Conservation (phyloP, 2,113 vertebrate genomes). For the Rhinoderma darwinii region DNA sequence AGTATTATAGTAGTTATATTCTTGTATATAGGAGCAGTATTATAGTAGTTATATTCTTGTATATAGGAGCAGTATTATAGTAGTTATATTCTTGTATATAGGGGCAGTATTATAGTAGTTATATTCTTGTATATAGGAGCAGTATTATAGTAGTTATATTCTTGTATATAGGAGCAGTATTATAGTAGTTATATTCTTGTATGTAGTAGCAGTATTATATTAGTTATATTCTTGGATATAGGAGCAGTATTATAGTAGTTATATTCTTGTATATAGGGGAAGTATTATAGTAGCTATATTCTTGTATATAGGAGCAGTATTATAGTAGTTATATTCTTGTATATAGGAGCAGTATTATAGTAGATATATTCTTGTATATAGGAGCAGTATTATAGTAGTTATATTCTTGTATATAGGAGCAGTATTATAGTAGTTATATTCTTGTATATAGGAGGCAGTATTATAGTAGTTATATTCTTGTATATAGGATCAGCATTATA, state of each 20-base stretch:
- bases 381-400: slow-evolving; percentile 5
- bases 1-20: not conserved
- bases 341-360: too few species aligned
- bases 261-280: too few species aligned
- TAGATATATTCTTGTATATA: too few species aligned
- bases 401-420: slow-evolving; percentile 2
- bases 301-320: too few species aligned
- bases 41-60: slow-evolving; percentile 16
- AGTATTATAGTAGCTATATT: too few species aligned
- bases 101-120: slow-evolving; percentile 2
- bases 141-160: slow-evolving; percentile 22
- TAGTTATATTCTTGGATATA: slow-evolving; percentile 6
- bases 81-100: slow-evolving; percentile 9
- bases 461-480: too few species aligned
- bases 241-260: too few species aligned
- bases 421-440: too few species aligned
- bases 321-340: too few species aligned
- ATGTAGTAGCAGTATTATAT: not conserved
- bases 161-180: slow-evolving; percentile 1
- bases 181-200: slow-evolving; percentile 11
- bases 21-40: slow-evolving; percentile 7
- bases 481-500: too few species aligned
- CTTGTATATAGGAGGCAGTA: too few species aligned
- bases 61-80: not conserved
- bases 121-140: not conserved